Evolutionary conservation across 2,888 invertebrate species (phyloP).

Genomic region (Melinaea menophilus): DNA sequence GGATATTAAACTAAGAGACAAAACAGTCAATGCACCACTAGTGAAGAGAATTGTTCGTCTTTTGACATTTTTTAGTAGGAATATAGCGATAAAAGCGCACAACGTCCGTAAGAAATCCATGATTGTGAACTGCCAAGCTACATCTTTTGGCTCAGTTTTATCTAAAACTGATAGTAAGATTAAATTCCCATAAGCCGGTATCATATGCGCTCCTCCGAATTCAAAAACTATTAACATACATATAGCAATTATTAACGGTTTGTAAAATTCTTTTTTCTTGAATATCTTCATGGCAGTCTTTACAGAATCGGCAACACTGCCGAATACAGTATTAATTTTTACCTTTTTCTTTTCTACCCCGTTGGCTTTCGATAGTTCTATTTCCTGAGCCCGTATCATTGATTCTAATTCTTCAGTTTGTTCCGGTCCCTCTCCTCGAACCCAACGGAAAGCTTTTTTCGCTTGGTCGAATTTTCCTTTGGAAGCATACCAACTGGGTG

Average conservation of each 20-base stretch:
- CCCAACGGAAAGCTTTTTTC: conserved; percentile 77
- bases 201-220: conserved; percentile 70
- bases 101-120: conserved; percentile 81
- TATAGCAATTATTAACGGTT: conserved; percentile 67
- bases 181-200: conserved; percentile 68
- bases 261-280: conserved; percentile 69
- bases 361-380: conserved; percentile 46
- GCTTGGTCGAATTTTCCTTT: conserved; percentile 78
- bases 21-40: conserved; percentile 62
- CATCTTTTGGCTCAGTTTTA: conserved; percentile 55
- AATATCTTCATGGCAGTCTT: conserved; percentile 60
- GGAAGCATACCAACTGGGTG: conserved; percentile 82
- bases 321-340: conserved; percentile 47
- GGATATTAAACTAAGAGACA: conserved; percentile 59
- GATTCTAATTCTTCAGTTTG: conserved; percentile 65
- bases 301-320: conserved; percentile 46
- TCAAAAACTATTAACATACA: conserved; percentile 71
- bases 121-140: conserved; percentile 79
- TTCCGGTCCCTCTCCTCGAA: conserved; percentile 72
- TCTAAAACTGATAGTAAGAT: conserved; percentile 63
- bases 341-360: conserved; percentile 39
- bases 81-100: conserved; percentile 78
- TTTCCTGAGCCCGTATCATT: conserved; percentile 63
- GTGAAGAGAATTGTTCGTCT: conserved; percentile 63
- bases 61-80: conserved; percentile 61